A percentile compares a stretch with the other conserved stretches of the same genome.
Conservation (phyloP, 2,888 invertebrate species). For the Acleris sparsana region DNA sequence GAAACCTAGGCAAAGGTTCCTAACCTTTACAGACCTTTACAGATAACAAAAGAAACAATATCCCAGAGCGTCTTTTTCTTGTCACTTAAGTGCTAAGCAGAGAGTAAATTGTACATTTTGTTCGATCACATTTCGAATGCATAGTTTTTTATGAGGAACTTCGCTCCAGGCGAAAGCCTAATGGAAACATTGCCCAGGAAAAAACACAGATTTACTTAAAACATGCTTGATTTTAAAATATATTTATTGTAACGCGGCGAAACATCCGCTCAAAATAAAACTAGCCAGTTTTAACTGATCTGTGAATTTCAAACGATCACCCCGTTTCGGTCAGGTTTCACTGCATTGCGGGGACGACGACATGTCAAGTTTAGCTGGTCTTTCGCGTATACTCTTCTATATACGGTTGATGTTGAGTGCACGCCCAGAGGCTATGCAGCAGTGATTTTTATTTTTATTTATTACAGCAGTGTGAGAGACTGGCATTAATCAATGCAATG, state of each 20-base stretch:
- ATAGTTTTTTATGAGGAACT: conserved; percentile 12
- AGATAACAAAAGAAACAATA: no score
- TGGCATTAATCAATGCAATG: conserved; percentile 69
- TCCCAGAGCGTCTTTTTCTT: no score
- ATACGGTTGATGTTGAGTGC: conserved; percentile 50
- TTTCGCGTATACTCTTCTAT: conserved; percentile 43
- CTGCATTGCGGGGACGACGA: conserved; percentile 36
- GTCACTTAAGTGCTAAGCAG: no score
- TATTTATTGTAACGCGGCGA: conserved; percentile 50
- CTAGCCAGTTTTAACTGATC: conserved; percentile 50
- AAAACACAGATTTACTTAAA: conserved; percentile 31
- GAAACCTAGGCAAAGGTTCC: no score
- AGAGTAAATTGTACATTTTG: no score
- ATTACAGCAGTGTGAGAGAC: conserved; percentile 58
- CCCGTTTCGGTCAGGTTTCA: conserved; percentile 41
- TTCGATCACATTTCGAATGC: no score
- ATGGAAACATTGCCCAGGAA: conserved; percentile 31
- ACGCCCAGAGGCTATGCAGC: conserved; percentile 60
- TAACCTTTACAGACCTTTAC: no score
- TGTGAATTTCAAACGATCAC: conserved; percentile 41
- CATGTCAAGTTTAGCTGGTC: conserved; percentile 44
- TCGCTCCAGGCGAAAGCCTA: conserved; percentile 21
- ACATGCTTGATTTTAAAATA: conserved; percentile 31
- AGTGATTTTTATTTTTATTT: conserved; percentile 64
- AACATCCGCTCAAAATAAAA: conserved; percentile 55